Evolutionary conservation across 2,113 vertebrate species (phyloP).

Genomic region (Suricata suricatta): DNA sequence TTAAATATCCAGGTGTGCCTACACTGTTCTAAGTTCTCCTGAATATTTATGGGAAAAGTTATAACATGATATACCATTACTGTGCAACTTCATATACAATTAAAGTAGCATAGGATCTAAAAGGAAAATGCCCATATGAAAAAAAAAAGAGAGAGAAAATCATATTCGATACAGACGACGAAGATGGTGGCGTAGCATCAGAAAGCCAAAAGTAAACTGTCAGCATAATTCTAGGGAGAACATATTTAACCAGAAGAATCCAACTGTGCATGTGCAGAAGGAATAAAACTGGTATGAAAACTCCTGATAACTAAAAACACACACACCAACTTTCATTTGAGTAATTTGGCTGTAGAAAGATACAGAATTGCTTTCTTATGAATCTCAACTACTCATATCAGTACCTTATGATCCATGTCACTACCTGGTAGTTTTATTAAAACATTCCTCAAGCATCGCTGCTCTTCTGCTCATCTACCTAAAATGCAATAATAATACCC

Average conservation of each 20-base stretch:
- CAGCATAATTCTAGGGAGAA: background rate
- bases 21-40: background rate
- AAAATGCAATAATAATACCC: background rate
- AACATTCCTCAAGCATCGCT: background rate
- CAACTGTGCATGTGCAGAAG: background rate
- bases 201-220: background rate
- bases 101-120: background rate
- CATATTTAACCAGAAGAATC: background rate
- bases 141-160: conserved; percentile 20
- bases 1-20: background rate
- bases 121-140: background rate
- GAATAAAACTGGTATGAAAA: background rate
- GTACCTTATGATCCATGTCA: background rate
- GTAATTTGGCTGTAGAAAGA: background rate
- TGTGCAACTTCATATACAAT: background rate
- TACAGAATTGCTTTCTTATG: background rate
- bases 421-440: background rate
- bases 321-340: background rate
- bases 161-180: background rate
- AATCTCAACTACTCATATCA: background rate
- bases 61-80: background rate
- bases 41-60: background rate
- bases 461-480: background rate
- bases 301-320: background rate
- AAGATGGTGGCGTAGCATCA: background rate